Conservation (phyloP, 2,797 vertebrate genomes). For the Sphenodon punctatus region DNA sequence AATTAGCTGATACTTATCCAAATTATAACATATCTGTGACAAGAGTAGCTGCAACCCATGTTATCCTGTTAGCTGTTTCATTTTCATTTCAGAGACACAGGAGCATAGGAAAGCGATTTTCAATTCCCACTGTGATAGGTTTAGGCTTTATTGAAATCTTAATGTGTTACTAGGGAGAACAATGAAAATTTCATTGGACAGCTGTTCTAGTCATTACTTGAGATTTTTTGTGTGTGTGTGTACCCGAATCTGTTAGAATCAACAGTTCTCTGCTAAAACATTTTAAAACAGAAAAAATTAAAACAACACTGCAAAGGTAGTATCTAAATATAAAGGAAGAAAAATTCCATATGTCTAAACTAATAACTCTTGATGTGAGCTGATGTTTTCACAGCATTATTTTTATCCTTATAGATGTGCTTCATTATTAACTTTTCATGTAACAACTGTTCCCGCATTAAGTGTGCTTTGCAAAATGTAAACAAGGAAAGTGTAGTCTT, state of each 20-base stretch:
- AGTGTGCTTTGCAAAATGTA: slow-evolving; percentile 56
- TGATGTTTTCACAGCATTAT: slow-evolving; percentile 53
- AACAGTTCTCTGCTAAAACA: neutral
- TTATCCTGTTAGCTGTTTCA: neutral
- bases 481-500: slow-evolving; percentile 42
- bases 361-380: slow-evolving; percentile 30
- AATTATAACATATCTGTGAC: fast-evolving
- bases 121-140: neutral
- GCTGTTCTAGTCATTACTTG: slow-evolving; percentile 28
- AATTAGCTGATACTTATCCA: neutral
- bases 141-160: slow-evolving; percentile 41
- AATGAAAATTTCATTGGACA: slow-evolving; percentile 58
- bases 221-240: neutral
- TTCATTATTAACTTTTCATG: slow-evolving; percentile 79
- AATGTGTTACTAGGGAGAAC: slow-evolving; percentile 13
- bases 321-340: slow-evolving; percentile 34
- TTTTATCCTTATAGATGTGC: slow-evolving; percentile 59
- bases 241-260: neutral
- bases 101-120: slow-evolving; percentile 23
- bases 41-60: neutral
- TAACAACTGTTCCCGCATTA: slow-evolving; percentile 72
- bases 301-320: neutral
- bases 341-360: slow-evolving; percentile 39
- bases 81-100: slow-evolving; percentile 19
- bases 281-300: slow-evolving; percentile 7